Evolutionary conservation across 1,140 invertebrate species (phyloP), one percentile per base, ranked within the genome.

Genomic region (Chelonus insularis): DNA sequence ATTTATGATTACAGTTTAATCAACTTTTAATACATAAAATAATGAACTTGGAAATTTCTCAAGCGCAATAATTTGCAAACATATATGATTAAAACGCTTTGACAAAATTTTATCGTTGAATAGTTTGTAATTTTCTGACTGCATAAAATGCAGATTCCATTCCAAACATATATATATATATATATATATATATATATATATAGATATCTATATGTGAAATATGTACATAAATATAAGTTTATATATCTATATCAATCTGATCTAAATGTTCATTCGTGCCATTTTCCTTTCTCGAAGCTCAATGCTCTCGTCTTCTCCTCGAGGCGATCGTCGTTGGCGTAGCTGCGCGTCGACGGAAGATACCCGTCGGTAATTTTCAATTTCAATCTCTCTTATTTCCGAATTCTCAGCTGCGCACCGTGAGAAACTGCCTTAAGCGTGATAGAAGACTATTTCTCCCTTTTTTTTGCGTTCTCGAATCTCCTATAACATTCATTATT

Each of bases 321-420:
- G n/a, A 52, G 50, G 50, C 50, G 14, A 39, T 39, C n/a, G n/a
- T 39, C 37, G 14, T 4, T 14, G 37, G 11, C 37, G 37, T 39
- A 39, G 37, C 37, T 12, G n/a, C n/a, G n/a, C 37, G 11, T n/a
- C 37, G 37, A 39, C 37, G n/a, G 25, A 32, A 12, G 45, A 54
- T 55, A 34, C 52, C 56, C 29, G 57, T 34, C 56, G 41, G 62
- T 63, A 63, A 63, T 63, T 58, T 63, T 58, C 62, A 63, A 63
- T 63, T 52, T 57, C 61, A 62, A 63, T 63, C 56, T 63, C 41
- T 39, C 50, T 39, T 54, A 63, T 63, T 63, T 63, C 56, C 56
- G 62, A 63, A 63, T 57, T 63, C 56, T 63, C 56, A 52, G 56
- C 47, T 63, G 62, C 39, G 62, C 36, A 52, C 25, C 55, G 29